Percentiles rank a stretch among this genome's conserved stretches.
Conservation (phyloP, 2,113 vertebrate genomes). For the Psilopogon haemacephalus region DNA sequence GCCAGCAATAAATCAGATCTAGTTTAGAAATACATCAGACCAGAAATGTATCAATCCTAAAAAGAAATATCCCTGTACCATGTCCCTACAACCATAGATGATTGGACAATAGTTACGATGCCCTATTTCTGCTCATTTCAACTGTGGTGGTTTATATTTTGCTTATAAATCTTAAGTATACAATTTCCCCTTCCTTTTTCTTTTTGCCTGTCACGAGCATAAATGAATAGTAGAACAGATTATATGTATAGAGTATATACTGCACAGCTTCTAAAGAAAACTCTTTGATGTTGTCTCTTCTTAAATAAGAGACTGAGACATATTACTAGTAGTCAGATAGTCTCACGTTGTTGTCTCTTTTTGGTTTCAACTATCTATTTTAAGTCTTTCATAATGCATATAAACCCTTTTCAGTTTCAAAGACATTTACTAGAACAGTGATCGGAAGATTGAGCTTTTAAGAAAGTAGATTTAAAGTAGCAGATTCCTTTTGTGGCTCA, state of each 20-base stretch:
- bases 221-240: background rate
- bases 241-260: background rate
- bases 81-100: background rate
- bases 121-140: background rate
- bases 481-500: background rate
- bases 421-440: background rate
- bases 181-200: background rate
- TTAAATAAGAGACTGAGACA: background rate
- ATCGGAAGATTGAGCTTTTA: background rate
- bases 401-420: background rate
- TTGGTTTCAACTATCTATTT: background rate
- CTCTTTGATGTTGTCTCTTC: background rate
- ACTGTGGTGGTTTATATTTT: background rate
- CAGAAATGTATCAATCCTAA: background rate
- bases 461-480: background rate
- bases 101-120: background rate
- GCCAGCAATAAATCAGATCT: background rate
- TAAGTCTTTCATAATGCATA: background rate
- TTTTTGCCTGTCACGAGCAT: background rate
- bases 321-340: background rate
- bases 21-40: background rate
- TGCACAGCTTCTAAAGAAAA: background rate
- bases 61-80: background rate
- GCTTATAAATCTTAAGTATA: background rate
- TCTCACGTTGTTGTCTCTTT: background rate